Evolutionary conservation across 2,888 invertebrate genomes (phyloP), one percentile per base, ranked within the genome.

Genomic region (Galerucella pusilla): DNA sequence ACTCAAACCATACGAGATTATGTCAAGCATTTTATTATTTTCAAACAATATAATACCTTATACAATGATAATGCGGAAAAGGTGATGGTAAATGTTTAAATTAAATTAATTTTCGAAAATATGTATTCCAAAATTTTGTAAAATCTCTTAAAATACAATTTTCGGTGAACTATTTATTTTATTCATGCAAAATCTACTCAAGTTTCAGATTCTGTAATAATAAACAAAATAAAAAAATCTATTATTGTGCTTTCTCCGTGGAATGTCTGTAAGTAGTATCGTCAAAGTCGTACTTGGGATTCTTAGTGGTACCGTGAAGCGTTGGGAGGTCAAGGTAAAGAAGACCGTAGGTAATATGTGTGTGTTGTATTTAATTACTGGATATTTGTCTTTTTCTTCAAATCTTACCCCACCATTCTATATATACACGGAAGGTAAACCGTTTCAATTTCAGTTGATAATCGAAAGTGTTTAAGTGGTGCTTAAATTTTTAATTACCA

Each of bases 271-370:
- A 25, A 63, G 61, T n/a, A 35, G 61, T 65, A 20, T 10, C 46
- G 16, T 65, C 46, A 45, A 46, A 65, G 46, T 16, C 77, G 74
- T 78, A 75, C 76, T 77, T 81, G 76, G 77, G 77, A 82, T 80
- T 79, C 80, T 78, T 64, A 64, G 61, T 75, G 69, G 75, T 79
- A 73, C 49, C 63, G 42, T 59, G 70, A 63, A 68, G 65, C 54
- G 64, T 67, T 77, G 79, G 78, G 81, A 79, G 82, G 82, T 82
- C 82, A 82, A 82, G 82, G 82, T 79, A 68, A 82, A 69, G 79
- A 80, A 79, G 79, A 80, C 78, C 74, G 76, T 67, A 76, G 65
- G 68, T 49, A 59, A 68, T 52, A 66, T 74, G 74, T 42, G 64
- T 45, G 64, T 63, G 71, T 57, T 71, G 74, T 74, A 52, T 42